Base-by-base conservation (phyloP, 2,113 vertebrate genomes). In the Suricata suricatta region DNA sequence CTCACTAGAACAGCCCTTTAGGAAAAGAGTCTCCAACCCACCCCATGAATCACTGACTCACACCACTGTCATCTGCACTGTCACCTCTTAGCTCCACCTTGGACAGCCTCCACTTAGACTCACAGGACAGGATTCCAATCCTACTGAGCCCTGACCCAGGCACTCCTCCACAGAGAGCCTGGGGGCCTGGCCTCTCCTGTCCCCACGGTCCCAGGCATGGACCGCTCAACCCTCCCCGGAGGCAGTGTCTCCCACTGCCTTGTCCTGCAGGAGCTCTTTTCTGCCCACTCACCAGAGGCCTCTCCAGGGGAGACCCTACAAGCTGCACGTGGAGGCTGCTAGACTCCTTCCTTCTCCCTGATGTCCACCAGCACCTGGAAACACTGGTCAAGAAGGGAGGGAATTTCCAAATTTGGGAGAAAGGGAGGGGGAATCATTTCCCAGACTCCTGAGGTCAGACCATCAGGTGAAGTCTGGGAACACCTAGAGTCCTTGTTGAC, bases 41-140 rank as follows among this genome's bases (percentile, higher is more conserved):
- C 13, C 6, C 17, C 38, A 5, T 1, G n/a, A 31, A 76, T 11
- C 35, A 9, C 38, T 31, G 68, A 77, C 27, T 38, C 41, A 44
- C 14, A 15, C 25, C 13, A 44, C 33, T n/a, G 17, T 64, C 63
- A 66, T 16, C 29, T 17, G n/a, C 2, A 13, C 31, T 38, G 4
- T 13, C 1, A 33, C 25, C 0, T 38, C 25, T 44, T 2, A 1
- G 3, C 35, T 23, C 2, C 14, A 41, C 38, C 19, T 47, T 1
- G 0, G 7, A 10, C 64, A 71, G 54, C 8, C 57, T 76, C 90
- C 44, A 15, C 31, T 72, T 52, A n/a, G 44, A 47, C 41, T 77
- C 74, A 63, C 38, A 3, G 7, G 3, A 64, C 3, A 0, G 4
- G 47, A 69, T 63, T 13, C 35, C 38, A 79, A 1, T n/a, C 15